A percentile compares a stretch with the other conserved stretches of the same genome.
Evolutionary conservation across 2,797 vertebrate genomes (phyloP).

Genomic region (Sebastes oblongus): DNA sequence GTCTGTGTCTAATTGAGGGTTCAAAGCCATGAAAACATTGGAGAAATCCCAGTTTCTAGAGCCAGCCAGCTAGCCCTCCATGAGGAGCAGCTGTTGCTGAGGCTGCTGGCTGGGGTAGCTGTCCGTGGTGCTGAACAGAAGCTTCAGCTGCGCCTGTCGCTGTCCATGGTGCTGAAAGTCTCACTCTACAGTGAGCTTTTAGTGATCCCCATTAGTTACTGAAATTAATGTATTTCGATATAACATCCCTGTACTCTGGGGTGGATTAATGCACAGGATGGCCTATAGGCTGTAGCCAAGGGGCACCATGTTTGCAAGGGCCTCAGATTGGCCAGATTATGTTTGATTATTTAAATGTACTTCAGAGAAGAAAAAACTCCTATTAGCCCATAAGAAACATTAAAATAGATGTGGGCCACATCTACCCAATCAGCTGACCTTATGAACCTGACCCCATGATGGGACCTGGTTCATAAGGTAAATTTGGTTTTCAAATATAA

Average conservation of each 20-base stretch:
- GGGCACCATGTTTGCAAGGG: accelerated
- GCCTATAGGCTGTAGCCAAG: too few species aligned
- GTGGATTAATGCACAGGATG: too few species aligned
- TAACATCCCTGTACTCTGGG: not conserved
- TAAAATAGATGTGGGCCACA: too few species aligned
- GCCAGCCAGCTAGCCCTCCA: not conserved
- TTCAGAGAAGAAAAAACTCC: too few species aligned
- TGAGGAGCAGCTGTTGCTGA: constrained; percentile 33
- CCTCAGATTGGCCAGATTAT: too few species aligned
- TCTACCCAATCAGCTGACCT: too few species aligned
- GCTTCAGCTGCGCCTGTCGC: constrained; percentile 15
- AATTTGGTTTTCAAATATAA: too few species aligned
- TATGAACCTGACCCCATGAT: too few species aligned
- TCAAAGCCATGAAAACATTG: constrained; percentile 15
- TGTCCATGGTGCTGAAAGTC: constrained; percentile 48
- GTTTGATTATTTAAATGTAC: too few species aligned
- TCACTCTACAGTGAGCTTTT: not conserved
- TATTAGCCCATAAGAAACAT: too few species aligned
- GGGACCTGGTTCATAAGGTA: too few species aligned
- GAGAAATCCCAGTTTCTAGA: not conserved
- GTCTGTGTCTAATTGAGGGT: constrained; percentile 8
- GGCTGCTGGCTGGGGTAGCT: constrained; percentile 29
- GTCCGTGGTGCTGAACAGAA: constrained; percentile 57
- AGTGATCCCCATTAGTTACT: too few species aligned
- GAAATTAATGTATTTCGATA: not conserved